These are phyloP conservation scores for Stenchaetothrips biformis DNA, from an alignment of 2,888 invertebrate genomes.

Conservation along the genomic window DNA sequence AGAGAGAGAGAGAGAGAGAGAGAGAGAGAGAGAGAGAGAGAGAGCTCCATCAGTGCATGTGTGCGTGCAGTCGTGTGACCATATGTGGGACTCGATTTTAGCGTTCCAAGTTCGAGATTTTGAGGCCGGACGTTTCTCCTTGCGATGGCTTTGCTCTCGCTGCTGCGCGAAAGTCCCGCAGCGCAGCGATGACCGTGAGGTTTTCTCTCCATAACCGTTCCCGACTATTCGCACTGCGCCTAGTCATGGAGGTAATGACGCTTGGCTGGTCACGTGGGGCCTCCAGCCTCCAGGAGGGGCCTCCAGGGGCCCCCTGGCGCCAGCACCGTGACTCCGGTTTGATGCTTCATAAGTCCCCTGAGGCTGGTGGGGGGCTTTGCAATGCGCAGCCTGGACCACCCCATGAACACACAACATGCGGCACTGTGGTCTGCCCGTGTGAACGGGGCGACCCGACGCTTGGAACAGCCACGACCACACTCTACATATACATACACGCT, in stretches of 20 bases:
- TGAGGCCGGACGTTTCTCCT: too few species aligned
- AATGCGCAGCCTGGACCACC: background rate
- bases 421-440: background rate
- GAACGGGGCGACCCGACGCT: background rate
- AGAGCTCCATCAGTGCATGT: background rate
- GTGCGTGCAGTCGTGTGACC: background rate
- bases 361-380: background rate
- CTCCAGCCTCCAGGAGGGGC: background rate
- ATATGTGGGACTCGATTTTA: too few species aligned
- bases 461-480: too few species aligned
- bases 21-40: background rate
- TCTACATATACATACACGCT: background rate
- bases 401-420: background rate
- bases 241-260: background rate
- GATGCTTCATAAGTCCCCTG: background rate
- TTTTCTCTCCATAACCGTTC: too few species aligned
- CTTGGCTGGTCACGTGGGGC: background rate
- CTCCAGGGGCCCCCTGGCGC: background rate
- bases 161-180: too few species aligned
- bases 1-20: background rate
- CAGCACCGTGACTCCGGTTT: background rate
- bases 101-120: too few species aligned
- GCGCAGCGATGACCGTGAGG: too few species aligned
- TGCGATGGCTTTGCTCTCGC: too few species aligned
- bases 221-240: background rate